Evolutionary conservation across 2,797 vertebrate species (phyloP).

Genomic region (Protonibea diacanthus): DNA sequence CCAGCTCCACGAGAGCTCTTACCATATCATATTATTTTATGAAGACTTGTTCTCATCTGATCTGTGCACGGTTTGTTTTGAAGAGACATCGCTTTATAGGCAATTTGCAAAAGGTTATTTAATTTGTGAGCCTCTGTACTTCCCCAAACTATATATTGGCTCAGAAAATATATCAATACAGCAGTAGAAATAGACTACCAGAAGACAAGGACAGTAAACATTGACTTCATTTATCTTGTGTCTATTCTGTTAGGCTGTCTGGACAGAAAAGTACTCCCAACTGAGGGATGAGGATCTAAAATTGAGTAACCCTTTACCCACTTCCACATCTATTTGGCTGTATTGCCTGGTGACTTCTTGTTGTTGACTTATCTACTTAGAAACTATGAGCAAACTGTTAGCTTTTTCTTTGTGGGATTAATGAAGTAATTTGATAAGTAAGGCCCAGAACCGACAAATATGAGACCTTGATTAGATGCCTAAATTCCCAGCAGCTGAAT

Average conservation of each 20-base stretch:
- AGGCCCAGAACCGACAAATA: not conserved
- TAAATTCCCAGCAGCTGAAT: not conserved
- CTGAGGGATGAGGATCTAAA: constrained; percentile 1
- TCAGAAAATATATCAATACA: constrained; percentile 22
- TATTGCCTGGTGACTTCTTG: too few relatives aligned
- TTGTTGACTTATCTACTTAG: not conserved
- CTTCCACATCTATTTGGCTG: not conserved
- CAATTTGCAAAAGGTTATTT: constrained; percentile 36
- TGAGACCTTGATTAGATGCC: not conserved
- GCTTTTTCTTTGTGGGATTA: not conserved
- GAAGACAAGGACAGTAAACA: constrained; percentile 8
- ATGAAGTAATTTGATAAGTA: not conserved
- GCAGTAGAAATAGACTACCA: constrained; percentile 7
- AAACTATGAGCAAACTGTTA: not conserved
- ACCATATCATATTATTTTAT: constrained; percentile 1
- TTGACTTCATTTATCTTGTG: constrained; percentile 12
- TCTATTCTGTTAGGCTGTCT: constrained; percentile 9
- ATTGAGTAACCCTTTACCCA: constrained; percentile 19
- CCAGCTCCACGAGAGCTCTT: constrained; percentile 5
- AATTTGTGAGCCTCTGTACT: constrained; percentile 24
- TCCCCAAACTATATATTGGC: constrained; percentile 26
- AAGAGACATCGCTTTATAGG: constrained; percentile 35
- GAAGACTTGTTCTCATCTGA: constrained; percentile 24
- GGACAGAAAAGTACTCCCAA: not conserved
- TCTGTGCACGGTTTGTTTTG: constrained; percentile 49